A percentile compares a stretch with the other conserved stretches of the same genome.
Evolutionary conservation across 2,888 invertebrate species (phyloP).

Genomic region (Chalcis sispes): DNA sequence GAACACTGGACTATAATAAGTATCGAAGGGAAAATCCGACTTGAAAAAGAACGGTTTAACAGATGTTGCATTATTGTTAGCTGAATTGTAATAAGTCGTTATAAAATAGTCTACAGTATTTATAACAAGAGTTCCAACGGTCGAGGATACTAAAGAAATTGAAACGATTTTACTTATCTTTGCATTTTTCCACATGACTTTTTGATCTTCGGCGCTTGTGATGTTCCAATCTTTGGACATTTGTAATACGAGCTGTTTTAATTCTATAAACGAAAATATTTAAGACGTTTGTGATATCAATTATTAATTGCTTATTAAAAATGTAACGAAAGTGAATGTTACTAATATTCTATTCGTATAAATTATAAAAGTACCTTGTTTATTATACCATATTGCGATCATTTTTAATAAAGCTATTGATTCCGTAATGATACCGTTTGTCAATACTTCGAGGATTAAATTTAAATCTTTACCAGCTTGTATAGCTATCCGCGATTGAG

Average conservation of each 20-base stretch:
- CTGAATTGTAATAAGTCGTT: neutral
- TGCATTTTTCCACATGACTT: slow-evolving; percentile 35
- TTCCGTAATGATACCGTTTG: slow-evolving; percentile 24
- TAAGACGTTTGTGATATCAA: too few species aligned
- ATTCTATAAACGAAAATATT: slow-evolving; percentile 9
- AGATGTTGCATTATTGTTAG: neutral
- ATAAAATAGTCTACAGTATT: neutral
- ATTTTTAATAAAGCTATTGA: slow-evolving; percentile 34
- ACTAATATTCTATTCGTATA: neutral
- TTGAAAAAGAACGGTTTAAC: neutral
- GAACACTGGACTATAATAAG: slow-evolving; percentile 59
- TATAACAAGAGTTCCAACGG: neutral
- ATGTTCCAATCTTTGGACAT: slow-evolving; percentile 36
- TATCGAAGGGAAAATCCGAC: slow-evolving; percentile 60
- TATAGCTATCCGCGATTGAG: slow-evolving; percentile 32
- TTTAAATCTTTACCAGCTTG: slow-evolving; percentile 28
- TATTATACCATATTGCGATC: slow-evolving; percentile 34
- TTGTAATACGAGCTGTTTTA: slow-evolving; percentile 11
- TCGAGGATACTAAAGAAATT: slow-evolving; percentile 1
- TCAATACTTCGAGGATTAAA: slow-evolving; percentile 42
- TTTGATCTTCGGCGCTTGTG: slow-evolving; percentile 7
- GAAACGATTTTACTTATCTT: neutral
- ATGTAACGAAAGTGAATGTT: too few species aligned
- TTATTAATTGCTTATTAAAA: too few species aligned
- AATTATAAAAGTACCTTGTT: slow-evolving; percentile 29